Evolutionary conservation across 2,113 vertebrate genomes (phyloP).

Genomic region (Callionymus lyra): DNA sequence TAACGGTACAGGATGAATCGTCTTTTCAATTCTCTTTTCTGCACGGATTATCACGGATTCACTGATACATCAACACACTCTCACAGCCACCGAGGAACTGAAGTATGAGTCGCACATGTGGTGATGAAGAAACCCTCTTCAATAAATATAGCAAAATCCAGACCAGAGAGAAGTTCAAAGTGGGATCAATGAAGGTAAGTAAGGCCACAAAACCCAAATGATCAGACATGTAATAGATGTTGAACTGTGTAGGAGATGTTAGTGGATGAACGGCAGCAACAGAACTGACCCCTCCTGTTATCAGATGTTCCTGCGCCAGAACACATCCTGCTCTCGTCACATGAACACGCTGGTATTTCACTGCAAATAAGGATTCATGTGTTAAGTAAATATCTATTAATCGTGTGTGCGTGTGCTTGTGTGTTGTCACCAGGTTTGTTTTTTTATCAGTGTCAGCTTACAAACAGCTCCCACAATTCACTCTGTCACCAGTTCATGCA

Average conservation of each 20-base stretch:
- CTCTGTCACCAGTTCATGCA: too few species aligned
- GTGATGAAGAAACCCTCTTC: conserved; percentile 18
- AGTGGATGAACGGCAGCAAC: background rate
- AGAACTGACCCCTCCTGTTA: conserved; percentile 32
- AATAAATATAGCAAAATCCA: conserved; percentile 18
- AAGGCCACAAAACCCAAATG: conserved; percentile 63
- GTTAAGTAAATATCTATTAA: conserved; percentile 21
- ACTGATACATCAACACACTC: conserved; percentile 4
- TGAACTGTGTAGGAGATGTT: background rate
- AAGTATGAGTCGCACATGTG: conserved; percentile 34
- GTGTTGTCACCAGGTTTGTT: too few species aligned
- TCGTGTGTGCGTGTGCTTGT: too few species aligned
- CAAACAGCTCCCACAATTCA: too few species aligned
- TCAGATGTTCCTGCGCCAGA: conserved; percentile 9
- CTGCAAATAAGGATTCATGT: conserved; percentile 15
- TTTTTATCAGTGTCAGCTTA: too few species aligned
- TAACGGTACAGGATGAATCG: conserved; percentile 45
- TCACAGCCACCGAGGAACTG: conserved; percentile 19
- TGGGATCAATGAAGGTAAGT: conserved; percentile 38
- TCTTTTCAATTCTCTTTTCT: conserved; percentile 21
- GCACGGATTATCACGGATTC: background rate
- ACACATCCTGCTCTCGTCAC: conserved; percentile 32
- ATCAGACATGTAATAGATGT: conserved; percentile 25
- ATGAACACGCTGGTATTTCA: conserved; percentile 16
- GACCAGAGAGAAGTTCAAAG: conserved; percentile 11